Base-by-base conservation (phyloP, 2,888 invertebrate species). In the Machimus rusticus region DNA sequence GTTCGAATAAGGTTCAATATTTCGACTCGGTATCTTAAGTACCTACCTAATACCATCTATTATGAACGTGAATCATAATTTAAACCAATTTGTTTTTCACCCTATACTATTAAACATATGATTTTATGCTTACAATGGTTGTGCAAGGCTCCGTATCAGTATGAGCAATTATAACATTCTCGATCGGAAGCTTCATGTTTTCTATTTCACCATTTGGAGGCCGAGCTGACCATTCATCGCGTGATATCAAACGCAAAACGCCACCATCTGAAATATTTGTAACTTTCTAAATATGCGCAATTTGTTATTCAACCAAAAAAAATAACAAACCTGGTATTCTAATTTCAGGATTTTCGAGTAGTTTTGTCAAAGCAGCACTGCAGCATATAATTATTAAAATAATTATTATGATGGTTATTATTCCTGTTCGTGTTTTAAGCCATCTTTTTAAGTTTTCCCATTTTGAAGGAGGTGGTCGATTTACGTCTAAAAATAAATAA, bases 81-180 rank as follows among this genome's bases (percentile, higher is more conserved):
- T n/a, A 19, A 51, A 51, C 34, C 34, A 51, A 51, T 2, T n/a
- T n/a, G n/a, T 51, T n/a, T 51, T 51, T 51, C 43, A 16, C 0
- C 4, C 4, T 16, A 14, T 12, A 1, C 43, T 14, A 14, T 46
- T 46, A 14, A 16, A 43, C 1, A 51, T 19, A n/a, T 16, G 16
- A n/a, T 16, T 6, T n/a, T 51, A 16, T 76, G 55, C 90, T 90
- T 89, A 94, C 94, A 93, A 94, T 93, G 6, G 93, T 93, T 6
- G 90, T 89, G 90, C 96, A 96, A 85, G 92, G 92, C 88, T 94
- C 94, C 0, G 95, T 94, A 1, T 94, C 95, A 0, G 96, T 95
- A 89, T 96, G 95, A 0, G 94, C 93, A 86, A 96, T 95, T 82
- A 96, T 94, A 0, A 95, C 94, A 79, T 92, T 91, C 5, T 92